Conservation (phyloP, 2,113 vertebrate species). For the Cathartes aura region DNA sequence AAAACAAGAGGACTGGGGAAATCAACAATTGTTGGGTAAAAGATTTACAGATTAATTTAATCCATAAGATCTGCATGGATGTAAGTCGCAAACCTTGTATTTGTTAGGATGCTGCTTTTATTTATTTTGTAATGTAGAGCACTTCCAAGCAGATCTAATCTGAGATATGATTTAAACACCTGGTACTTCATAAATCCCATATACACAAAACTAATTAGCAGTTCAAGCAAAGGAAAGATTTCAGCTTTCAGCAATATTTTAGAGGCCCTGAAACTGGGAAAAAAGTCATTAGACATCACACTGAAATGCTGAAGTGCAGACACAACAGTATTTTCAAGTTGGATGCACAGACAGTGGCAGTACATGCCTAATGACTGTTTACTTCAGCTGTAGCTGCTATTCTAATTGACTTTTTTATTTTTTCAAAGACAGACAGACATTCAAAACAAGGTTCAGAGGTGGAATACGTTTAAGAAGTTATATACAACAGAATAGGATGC, state of each 20-base stretch:
- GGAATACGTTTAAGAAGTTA: background rate
- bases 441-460: background rate
- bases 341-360: background rate
- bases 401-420: constrained; percentile 15
- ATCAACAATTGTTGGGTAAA: background rate
- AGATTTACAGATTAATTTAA: background rate
- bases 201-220: constrained; percentile 13
- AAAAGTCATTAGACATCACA: constrained; percentile 6
- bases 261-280: background rate
- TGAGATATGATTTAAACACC: constrained; percentile 10
- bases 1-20: background rate
- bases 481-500: background rate
- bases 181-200: background rate
- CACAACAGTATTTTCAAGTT: constrained; percentile 43
- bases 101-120: background rate
- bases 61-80: background rate
- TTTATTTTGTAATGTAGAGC: background rate
- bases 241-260: constrained; percentile 20
- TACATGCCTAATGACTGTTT: constrained; percentile 34
- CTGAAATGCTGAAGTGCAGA: constrained; percentile 30
- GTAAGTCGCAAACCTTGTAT: background rate
- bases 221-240: constrained; percentile 27
- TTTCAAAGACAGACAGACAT: background rate
- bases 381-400: background rate
- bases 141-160: background rate